phyloP scores from a whole-genome alignment of 2,888 invertebrate species.

The Resseliella maxima region DNA sequence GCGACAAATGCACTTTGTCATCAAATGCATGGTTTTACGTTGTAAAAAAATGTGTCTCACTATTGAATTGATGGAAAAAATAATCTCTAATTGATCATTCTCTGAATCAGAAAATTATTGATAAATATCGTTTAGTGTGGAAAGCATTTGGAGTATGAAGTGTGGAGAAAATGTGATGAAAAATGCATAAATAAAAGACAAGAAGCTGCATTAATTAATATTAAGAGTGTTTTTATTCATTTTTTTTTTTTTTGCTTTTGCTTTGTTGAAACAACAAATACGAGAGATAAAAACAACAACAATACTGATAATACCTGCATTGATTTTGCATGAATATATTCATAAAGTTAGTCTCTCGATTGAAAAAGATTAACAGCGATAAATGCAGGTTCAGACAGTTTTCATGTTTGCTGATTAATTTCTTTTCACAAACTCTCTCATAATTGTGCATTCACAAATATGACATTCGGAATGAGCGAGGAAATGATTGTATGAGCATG shows the following conservation, averaged over 20 bases:
- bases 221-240: not conserved
- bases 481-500: no score
- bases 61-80: not conserved
- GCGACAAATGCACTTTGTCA: slow-evolving; percentile 19
- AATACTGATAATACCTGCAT: not conserved
- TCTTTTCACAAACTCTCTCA: slow-evolving; percentile 17
- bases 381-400: not conserved
- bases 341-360: not conserved
- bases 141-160: not conserved
- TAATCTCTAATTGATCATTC: not conserved
- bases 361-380: slow-evolving; percentile 32
- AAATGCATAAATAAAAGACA: not conserved
- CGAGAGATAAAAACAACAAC: no score
- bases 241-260: not conserved
- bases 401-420: slow-evolving; percentile 27
- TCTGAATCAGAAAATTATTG: not conserved
- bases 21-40: slow-evolving; percentile 23
- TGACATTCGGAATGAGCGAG: not conserved
- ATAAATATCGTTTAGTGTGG: no score
- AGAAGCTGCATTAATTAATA: not conserved
- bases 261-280: not conserved
- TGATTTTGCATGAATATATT: not conserved
- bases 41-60: not conserved
- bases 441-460: not conserved
- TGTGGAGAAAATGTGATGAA: slow-evolving; percentile 1